These are phyloP conservation scores for Aphaenogaster floridana DNA, from an alignment of 1,140 invertebrate genomes.

Conservation along the genomic window DNA sequence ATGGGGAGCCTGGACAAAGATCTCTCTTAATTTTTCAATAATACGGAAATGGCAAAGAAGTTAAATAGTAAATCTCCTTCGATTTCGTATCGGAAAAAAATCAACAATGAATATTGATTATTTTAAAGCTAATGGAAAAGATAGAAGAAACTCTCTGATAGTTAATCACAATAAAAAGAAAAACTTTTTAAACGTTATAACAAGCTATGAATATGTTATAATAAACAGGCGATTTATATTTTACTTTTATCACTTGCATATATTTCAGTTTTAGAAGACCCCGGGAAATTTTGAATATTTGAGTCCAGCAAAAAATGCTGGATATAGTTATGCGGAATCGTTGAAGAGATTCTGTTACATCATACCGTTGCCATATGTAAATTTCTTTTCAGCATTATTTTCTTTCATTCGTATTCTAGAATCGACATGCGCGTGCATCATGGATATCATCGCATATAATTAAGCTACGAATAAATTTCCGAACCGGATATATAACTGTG, in stretches of 20 bases:
- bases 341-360: slow-evolving; percentile 3
- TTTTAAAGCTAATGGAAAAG: background rate
- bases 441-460: background rate
- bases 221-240: background rate
- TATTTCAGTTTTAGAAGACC: background rate
- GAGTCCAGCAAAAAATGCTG: background rate
- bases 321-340: background rate
- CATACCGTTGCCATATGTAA: background rate
- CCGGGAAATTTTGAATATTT: background rate
- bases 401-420: background rate
- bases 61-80: background rate
- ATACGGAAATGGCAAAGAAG: background rate
- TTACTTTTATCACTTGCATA: background rate
- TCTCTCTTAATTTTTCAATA: background rate
- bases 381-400: background rate
- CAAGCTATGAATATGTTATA: background rate
- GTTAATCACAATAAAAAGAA: background rate
- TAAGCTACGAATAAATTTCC: background rate
- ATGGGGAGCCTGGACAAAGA: background rate
- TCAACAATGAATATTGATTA: background rate
- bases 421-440: background rate
- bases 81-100: background rate
- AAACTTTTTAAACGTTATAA: background rate
- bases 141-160: background rate
- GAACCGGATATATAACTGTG: background rate